Conservation (phyloP, 2,888 invertebrate species). For the Clunio marinus region DNA sequence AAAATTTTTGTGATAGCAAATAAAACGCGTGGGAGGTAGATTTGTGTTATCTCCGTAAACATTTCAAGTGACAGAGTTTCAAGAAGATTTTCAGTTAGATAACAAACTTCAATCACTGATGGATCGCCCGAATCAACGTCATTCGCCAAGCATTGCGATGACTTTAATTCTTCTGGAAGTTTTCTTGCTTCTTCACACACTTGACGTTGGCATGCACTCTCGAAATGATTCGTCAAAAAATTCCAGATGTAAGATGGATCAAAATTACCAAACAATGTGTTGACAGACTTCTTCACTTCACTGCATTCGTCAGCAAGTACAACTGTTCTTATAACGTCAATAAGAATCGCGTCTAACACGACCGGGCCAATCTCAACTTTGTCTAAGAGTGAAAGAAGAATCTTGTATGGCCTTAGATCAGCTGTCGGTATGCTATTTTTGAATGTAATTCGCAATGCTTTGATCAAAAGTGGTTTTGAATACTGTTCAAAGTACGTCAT, state of each 20-base stretch:
- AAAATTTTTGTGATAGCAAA: conserved; percentile 61
- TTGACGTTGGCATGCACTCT: conserved; percentile 49
- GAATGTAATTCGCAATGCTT: conserved; percentile 60
- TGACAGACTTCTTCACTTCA: conserved; percentile 78
- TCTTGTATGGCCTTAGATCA: conserved; percentile 68
- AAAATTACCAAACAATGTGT: conserved; percentile 74
- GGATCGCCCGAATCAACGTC: conserved; percentile 63
- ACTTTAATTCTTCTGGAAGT: conserved; percentile 13
- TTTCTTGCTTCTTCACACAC: conserved; percentile 41
- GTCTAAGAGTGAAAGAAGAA: conserved; percentile 78
- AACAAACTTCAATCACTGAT: conserved; percentile 64
- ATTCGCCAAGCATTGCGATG: conserved; percentile 41
- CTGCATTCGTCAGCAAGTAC: conserved; percentile 56
- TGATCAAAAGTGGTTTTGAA: conserved; percentile 63
- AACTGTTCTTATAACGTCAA: conserved; percentile 68
- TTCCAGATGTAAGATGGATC: conserved; percentile 85
- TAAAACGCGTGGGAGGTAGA: conserved; percentile 73
- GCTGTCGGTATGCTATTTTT: conserved; percentile 56
- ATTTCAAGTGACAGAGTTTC: conserved; percentile 72
- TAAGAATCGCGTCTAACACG: conserved; percentile 70
- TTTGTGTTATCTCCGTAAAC: conserved; percentile 70
- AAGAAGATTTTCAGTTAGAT: conserved; percentile 67
- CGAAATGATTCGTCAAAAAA: conserved; percentile 64
- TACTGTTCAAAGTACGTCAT: conserved; percentile 61
- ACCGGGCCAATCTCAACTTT: conserved; percentile 79